Conservation (phyloP, 2,888 invertebrate species). For the Diaperis boleti region DNA sequence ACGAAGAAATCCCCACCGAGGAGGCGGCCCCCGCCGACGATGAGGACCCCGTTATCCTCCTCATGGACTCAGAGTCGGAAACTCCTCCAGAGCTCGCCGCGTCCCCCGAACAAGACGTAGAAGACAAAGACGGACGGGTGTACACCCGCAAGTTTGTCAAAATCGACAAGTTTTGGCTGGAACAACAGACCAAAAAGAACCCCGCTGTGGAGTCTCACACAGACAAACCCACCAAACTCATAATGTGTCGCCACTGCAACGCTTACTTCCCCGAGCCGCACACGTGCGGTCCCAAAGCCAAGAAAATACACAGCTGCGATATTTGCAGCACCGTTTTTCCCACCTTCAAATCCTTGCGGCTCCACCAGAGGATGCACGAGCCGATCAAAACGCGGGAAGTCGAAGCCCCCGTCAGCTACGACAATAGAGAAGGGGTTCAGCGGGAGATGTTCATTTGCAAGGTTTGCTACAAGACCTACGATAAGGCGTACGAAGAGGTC, state of each 20-base stretch:
- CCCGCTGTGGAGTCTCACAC: no score
- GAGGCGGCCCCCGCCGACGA: slow-evolving; percentile 41
- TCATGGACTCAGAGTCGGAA: no score
- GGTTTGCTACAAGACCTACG: slow-evolving; percentile 69
- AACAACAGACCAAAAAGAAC: no score
- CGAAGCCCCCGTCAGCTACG: slow-evolving; percentile 67
- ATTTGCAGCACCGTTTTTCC: slow-evolving; percentile 77
- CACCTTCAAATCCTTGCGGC: slow-evolving; percentile 74
- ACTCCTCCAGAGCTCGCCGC: no score
- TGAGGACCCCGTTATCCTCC: slow-evolving; percentile 10
- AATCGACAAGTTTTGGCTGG: slow-evolving; percentile 73
- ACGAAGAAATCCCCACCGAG: slow-evolving; percentile 25
- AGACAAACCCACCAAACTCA: no score
- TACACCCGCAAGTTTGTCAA: slow-evolving; percentile 71
- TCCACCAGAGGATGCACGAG: slow-evolving; percentile 82
- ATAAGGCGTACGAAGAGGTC: slow-evolving; percentile 69
- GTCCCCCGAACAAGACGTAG: slow-evolving; percentile 20
- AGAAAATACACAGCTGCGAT: slow-evolving; percentile 69
- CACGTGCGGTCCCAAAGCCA: slow-evolving; percentile 18
- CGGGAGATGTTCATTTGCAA: slow-evolving; percentile 59
- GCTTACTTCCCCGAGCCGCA: not conserved
- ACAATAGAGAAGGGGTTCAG: slow-evolving; percentile 50
- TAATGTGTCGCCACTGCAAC: not conserved
- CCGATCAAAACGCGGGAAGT: slow-evolving; percentile 72
- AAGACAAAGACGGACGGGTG: slow-evolving; percentile 67